Base-by-base conservation (phyloP, 2,113 vertebrate genomes). In the Meleagris gallopavo region DNA sequence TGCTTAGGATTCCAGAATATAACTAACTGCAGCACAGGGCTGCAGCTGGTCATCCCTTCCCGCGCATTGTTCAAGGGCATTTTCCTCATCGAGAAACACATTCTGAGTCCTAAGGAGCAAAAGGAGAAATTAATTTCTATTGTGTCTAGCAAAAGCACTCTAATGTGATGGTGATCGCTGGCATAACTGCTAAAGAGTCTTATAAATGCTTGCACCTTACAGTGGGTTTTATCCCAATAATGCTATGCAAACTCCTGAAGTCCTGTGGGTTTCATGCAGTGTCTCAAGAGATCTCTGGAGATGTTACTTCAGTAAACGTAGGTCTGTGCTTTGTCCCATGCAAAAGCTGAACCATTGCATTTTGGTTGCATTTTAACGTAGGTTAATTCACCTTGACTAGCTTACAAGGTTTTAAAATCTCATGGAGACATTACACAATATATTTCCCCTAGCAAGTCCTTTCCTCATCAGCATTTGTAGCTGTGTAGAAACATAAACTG, bases 1-100 rank as follows among this genome's bases (percentile, higher is more conserved):
- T 96, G 81, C 62, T 96, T 81, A 82, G 66, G 60, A 91, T 95
- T 94, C 86, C 81, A 94, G 93, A 95, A 92, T 89, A 90, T 86
- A 95, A 87, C 78, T 91, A 95, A 95, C 81, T 73, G 88, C 83
- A 87, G 88, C 79, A 60, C 89, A 95, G 86, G 86, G 50, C 82
- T 95, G 84, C 91, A 90, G 86, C 78, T 94, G 89, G 24, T 94
- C 45, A 78, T 83, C 21, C 74, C 61, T 96, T 54, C 65, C 38
- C 45, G 19, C 38, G 29, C 40, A 54, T 73, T 86, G 73, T 94
- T 95, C 81, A 93, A 92, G 79, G 79, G 73, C 83, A 82, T 89
- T 88, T 90, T 74, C 36, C 76, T 95, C 79, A 89, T 77, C 65
- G 64, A 78, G 66, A 88, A 74, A 52, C 6, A 77, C n/a, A 25